A percentile compares a stretch with the other conserved stretches of the same genome.
These are phyloP conservation scores for Brevipalpus yothersi DNA, from an alignment of 1,140 invertebrate species.

Conservation along the genomic window DNA sequence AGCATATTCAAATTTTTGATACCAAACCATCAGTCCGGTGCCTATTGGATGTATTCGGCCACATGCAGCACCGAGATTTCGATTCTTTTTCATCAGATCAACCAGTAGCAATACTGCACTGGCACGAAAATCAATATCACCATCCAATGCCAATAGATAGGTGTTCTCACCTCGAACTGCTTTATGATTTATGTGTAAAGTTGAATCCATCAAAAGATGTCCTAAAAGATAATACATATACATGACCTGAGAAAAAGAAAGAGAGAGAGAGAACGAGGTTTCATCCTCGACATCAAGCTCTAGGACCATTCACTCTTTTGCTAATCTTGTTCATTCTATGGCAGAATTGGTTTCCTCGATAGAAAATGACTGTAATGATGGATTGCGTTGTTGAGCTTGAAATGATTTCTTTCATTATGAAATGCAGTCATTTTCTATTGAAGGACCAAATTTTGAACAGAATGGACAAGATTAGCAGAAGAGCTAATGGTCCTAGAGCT, in stretches of 20 bases:
- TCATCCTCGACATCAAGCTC: too few relatives aligned
- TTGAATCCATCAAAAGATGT: not conserved
- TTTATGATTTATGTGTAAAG: not conserved
- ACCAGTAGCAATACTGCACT: constrained; percentile 74
- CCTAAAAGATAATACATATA: not conserved
- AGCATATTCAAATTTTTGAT: constrained; percentile 95
- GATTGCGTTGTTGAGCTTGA: too few relatives aligned
- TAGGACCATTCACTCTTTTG: too few relatives aligned
- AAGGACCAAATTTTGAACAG: too few relatives aligned
- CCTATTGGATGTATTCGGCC: constrained; percentile 93
- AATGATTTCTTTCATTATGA: too few relatives aligned
- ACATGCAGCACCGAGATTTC: constrained; percentile 75
- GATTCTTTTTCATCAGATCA: constrained; percentile 96
- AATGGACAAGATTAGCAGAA: too few relatives aligned
- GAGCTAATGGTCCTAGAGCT: too few relatives aligned
- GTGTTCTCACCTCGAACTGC: not conserved
- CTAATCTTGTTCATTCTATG: too few relatives aligned
- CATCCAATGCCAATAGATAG: constrained; percentile 47
- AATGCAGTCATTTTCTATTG: too few relatives aligned
- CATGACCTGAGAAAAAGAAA: not conserved
- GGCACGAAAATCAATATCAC: constrained; percentile 93
- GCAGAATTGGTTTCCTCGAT: too few relatives aligned
- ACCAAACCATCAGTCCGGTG: constrained; percentile 95
- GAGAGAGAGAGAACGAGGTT: not conserved
- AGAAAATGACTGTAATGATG: too few relatives aligned